These are phyloP conservation scores for Agraylea sexmaculata DNA, from an alignment of 1,140 invertebrate genomes.

Conservation along the genomic window DNA sequence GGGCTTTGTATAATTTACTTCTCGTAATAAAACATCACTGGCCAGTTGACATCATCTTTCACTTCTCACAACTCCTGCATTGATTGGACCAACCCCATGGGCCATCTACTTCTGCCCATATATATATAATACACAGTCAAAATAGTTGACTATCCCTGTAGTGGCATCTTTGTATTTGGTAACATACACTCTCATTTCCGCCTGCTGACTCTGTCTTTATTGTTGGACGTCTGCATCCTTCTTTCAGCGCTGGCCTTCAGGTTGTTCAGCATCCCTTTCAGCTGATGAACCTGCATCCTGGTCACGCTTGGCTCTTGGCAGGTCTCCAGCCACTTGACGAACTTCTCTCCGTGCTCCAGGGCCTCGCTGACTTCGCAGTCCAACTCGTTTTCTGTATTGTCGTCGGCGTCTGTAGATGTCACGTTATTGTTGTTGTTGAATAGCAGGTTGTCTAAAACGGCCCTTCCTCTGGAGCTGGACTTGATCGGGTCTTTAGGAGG, in stretches of 20 bases:
- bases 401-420: slow-evolving; percentile 25
- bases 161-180: slow-evolving; percentile 25
- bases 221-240: slow-evolving; percentile 21
- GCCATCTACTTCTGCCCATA: slow-evolving; percentile 14
- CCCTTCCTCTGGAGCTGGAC: slow-evolving; percentile 42
- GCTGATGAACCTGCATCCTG: slow-evolving; percentile 55
- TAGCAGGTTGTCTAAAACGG: slow-evolving; percentile 51
- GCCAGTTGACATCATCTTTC: too few species aligned
- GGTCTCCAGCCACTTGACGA: slow-evolving; percentile 58
- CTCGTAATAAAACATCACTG: slow-evolving; percentile 7
- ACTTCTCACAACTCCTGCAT: too few species aligned
- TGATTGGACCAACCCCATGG: slow-evolving; percentile 2
- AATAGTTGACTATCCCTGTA: slow-evolving; percentile 42
- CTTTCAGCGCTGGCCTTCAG: slow-evolving; percentile 46
- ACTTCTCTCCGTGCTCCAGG: slow-evolving; percentile 60
- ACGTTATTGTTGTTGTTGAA: slow-evolving; percentile 47
- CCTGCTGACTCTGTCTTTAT: slow-evolving; percentile 24
- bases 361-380: slow-evolving; percentile 43
- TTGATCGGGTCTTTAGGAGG: slow-evolving; percentile 1
- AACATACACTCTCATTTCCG: slow-evolving; percentile 25
- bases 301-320: slow-evolving; percentile 64
- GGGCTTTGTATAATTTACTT: too few species aligned
- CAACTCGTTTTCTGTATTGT: slow-evolving; percentile 28
- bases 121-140: slow-evolving; percentile 25
- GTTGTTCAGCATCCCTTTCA: slow-evolving; percentile 52